These are phyloP conservation scores for Dasypogon diadema DNA, from an alignment of 2,888 invertebrate species.

Conservation along the genomic window DNA sequence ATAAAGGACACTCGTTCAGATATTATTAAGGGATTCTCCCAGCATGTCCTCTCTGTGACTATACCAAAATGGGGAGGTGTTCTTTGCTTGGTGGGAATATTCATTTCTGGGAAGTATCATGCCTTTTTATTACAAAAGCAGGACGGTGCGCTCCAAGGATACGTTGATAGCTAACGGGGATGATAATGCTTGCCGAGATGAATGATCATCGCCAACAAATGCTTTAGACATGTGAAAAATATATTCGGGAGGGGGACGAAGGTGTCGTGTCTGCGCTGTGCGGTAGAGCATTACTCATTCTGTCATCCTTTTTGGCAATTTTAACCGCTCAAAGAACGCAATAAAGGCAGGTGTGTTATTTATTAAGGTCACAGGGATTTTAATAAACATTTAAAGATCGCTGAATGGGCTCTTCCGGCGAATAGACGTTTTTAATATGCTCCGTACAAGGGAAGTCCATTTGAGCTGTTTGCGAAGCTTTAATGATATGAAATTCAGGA, in stretches of 20 bases:
- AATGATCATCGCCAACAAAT: slow-evolving; percentile 45
- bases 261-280: neutral
- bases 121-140: slow-evolving; percentile 1
- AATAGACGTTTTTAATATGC: too few relatives aligned
- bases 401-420: neutral
- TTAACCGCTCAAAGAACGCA: neutral
- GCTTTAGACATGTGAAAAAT: slow-evolving; percentile 43
- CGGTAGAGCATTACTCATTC: neutral
- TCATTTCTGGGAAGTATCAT: neutral
- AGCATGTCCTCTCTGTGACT: neutral
- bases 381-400: neutral
- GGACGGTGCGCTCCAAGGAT: neutral
- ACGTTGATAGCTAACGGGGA: neutral
- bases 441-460: too few relatives aligned
- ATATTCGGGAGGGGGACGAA: neutral
- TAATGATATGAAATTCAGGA: too few relatives aligned
- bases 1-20: slow-evolving; percentile 8
- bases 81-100: neutral
- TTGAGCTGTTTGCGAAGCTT: too few relatives aligned
- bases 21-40: neutral
- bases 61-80: neutral
- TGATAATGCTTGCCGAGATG: slow-evolving; percentile 39
- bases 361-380: neutral
- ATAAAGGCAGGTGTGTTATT: slow-evolving; percentile 15
- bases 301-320: slow-evolving; percentile 7